phyloP scores from a whole-genome alignment of 2,888 invertebrate species.

The Hyalella azteca region DNA sequence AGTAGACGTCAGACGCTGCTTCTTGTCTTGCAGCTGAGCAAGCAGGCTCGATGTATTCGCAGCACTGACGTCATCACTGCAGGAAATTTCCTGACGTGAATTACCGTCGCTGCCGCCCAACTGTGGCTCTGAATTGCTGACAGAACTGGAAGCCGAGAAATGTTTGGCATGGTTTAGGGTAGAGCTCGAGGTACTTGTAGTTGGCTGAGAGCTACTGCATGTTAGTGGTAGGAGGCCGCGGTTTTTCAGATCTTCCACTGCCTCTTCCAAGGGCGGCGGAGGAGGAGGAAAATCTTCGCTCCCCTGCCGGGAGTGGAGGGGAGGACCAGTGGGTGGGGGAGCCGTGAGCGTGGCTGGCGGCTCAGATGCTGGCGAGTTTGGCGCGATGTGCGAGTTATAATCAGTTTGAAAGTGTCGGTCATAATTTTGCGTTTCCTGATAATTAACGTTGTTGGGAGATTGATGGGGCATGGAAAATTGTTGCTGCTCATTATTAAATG shows the following conservation, averaged over 20 bases:
- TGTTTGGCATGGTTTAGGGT: neutral
- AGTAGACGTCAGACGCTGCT: conserved; percentile 64
- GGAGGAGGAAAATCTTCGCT: conserved; percentile 90
- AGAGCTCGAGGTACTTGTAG: conserved; percentile 12
- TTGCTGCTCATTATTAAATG: neutral
- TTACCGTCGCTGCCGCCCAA: neutral
- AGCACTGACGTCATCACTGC: conserved; percentile 1
- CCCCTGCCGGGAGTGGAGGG: conserved; percentile 77
- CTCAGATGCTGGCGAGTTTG: neutral
- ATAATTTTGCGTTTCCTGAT: neutral
- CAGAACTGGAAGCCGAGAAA: neutral
- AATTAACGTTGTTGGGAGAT: neutral
- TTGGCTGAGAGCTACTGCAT: neutral
- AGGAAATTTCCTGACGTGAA: neutral
- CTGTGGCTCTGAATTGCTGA: neutral
- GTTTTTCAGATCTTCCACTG: conserved; percentile 56
- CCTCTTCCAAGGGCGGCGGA: conserved; percentile 66
- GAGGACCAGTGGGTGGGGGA: conserved; percentile 61
- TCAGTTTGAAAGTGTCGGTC: too few relatives aligned
- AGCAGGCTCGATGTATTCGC: conserved; percentile 57
- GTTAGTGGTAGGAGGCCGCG: conserved; percentile 48
- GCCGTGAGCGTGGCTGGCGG: conserved; percentile 26
- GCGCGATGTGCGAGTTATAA: neutral
- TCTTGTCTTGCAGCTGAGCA: conserved; percentile 60
- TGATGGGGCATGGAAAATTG: neutral